These are phyloP conservation scores for Gymnoscelis rufifasciata DNA, from an alignment of 2,888 invertebrate genomes.

Conservation along the genomic window DNA sequence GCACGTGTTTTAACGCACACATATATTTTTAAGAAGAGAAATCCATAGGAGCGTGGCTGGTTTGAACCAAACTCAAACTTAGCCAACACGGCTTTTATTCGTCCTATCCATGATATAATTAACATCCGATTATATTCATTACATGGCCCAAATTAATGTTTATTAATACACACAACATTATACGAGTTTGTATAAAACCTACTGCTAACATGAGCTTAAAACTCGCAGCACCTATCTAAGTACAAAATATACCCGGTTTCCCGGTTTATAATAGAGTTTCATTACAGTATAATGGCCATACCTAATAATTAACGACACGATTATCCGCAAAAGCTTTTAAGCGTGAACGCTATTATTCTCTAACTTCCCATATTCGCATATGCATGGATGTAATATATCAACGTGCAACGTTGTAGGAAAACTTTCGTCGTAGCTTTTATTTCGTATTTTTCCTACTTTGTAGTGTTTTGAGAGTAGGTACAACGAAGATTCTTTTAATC, in stretches of 20 bases:
- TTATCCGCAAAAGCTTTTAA: slow-evolving; percentile 65
- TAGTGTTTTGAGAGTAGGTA: slow-evolving; percentile 14
- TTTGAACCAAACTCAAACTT: too few relatives aligned
- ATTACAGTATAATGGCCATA: slow-evolving; percentile 41
- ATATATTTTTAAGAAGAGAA: too few relatives aligned
- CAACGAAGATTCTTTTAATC: too few relatives aligned
- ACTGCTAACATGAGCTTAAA: slow-evolving; percentile 16
- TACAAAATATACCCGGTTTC: slow-evolving; percentile 17
- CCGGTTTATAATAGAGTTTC: slow-evolving; percentile 39
- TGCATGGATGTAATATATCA: slow-evolving; percentile 26
- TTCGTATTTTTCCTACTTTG: slow-evolving; percentile 19
- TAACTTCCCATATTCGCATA: slow-evolving; percentile 34
- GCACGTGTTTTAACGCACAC: too few relatives aligned
- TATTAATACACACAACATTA: background rate
- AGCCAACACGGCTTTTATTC: too few relatives aligned
- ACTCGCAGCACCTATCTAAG: slow-evolving; percentile 6
- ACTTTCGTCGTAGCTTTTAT: slow-evolving; percentile 18
- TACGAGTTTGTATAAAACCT: slow-evolving; percentile 17
- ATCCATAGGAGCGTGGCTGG: too few relatives aligned
- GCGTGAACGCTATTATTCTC: slow-evolving; percentile 45
- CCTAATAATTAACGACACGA: slow-evolving; percentile 55
- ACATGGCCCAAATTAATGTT: slow-evolving; percentile 10
- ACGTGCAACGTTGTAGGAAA: slow-evolving; percentile 19
- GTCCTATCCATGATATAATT: background rate
- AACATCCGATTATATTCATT: background rate